Evolutionary conservation across 2,797 vertebrate genomes (phyloP).

Genomic region (Orestias chungarensis): DNA sequence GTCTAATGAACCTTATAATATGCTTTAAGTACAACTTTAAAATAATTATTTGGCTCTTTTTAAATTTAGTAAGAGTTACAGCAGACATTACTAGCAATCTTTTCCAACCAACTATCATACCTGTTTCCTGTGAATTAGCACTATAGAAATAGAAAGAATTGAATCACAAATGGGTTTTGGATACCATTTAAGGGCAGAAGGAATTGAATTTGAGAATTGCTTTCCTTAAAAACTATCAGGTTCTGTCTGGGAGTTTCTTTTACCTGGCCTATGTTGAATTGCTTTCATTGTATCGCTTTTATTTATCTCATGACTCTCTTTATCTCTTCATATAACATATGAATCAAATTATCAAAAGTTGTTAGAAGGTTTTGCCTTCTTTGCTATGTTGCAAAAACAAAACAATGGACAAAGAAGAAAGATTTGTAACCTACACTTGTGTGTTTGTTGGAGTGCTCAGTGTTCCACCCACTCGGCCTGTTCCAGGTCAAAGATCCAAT

Average conservation of each 20-base stretch:
- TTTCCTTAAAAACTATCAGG: not conserved
- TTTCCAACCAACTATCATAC: not conserved
- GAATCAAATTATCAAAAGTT: not conserved
- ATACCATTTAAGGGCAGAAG: not conserved
- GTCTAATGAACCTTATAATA: not conserved
- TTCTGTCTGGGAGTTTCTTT: not conserved
- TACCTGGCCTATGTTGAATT: not conserved
- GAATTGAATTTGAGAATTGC: not conserved
- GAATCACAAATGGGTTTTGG: not conserved
- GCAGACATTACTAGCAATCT: not conserved
- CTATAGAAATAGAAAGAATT: not conserved
- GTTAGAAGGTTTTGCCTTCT: no score
- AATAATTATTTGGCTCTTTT: not conserved
- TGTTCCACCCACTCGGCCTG: constrained; percentile 81
- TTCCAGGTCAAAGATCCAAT: constrained; percentile 81
- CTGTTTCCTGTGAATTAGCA: not conserved
- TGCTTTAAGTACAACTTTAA: not conserved
- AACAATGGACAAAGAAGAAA: not conserved
- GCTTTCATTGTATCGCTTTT: no score
- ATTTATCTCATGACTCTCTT: no score
- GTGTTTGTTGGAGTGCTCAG: constrained; percentile 37
- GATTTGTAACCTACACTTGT: constrained; percentile 46
- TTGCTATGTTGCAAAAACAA: no score
- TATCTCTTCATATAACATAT: not conserved
- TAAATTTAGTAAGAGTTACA: not conserved